Base-by-base conservation (phyloP, 2,888 invertebrate species). In the Caenorhabditis imperialis region DNA sequence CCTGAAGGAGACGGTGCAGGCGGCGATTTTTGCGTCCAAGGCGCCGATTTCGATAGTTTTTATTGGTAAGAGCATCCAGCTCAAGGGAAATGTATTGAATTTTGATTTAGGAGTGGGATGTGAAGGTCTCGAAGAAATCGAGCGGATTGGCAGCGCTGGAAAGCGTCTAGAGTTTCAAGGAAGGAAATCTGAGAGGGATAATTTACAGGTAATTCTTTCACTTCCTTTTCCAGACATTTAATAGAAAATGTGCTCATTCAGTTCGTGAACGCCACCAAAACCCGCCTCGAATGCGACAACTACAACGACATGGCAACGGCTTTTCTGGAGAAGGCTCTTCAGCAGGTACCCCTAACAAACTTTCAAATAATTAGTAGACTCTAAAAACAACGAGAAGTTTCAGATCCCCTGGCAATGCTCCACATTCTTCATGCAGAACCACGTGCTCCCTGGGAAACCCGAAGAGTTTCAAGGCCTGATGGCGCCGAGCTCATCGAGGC, bases 1-100 rank as follows among this genome's bases (percentile, higher is more conserved):
- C 44, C 48, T 84, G 10, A 84, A 84, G 40, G 83, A 83, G 57
- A 80, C 83, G 1, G 77, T 84, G 1, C 84, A 84, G 57, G 76
- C 84, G 4, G 71, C 84, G 1, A 84, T 84, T 61, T 84, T 82
- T 42, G 84, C 84, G 8, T 84, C 84, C 16, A 72, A 84, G 45
- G 74, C 82, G n/a, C 84, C 84, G 6, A 78, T 84, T 27, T 84
- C 74, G 2, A 69, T 74, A 20, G 62, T 67, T 45, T 74, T 74
- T 16, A 33, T 74, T 47, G 71, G 69, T 69, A 23, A 45, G 69
- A 16, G 10, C 6, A n/a, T 37, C 38, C 10, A 7, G 18, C 22
- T 35, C 8, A n/a, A n/a, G n/a, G n/a, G n/a, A n/a, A n/a, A n/a
- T n/a, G n/a, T n/a, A n/a, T n/a, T n/a, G n/a, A n/a, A n/a, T n/a